These are phyloP conservation scores for Amyelois transitella DNA, from an alignment of 1,140 invertebrate species.

Conservation along the genomic window DNA sequence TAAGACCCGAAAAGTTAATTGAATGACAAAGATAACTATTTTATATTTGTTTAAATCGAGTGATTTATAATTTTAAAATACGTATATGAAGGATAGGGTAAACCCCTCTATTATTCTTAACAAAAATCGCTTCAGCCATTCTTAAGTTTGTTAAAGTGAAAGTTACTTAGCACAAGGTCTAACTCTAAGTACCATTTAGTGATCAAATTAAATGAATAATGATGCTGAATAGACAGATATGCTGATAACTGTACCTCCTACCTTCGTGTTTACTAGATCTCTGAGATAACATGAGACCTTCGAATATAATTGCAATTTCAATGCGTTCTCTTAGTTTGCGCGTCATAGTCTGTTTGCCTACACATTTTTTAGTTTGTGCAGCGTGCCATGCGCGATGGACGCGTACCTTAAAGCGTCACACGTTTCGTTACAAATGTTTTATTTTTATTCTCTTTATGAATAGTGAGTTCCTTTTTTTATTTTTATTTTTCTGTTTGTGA, in stretches of 20 bases:
- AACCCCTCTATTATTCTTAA: no score
- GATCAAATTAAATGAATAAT: no score
- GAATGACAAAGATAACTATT: no score
- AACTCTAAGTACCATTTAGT: no score
- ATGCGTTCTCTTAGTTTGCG: neutral
- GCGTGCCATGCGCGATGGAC: neutral
- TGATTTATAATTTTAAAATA: no score
- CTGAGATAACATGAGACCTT: neutral
- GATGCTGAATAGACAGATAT: no score
- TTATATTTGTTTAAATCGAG: no score
- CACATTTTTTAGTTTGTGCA: neutral
- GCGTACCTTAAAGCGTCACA: neutral
- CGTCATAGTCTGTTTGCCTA: neutral
- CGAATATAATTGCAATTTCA: neutral
- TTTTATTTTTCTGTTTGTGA: neutral
- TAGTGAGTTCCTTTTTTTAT: neutral
- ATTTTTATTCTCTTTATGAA: neutral
- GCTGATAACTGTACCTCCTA: neutral
- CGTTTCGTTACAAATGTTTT: neutral
- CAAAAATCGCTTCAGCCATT: no score
- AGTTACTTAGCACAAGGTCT: no score
- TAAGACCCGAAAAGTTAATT: no score
- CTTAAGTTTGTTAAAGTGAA: no score
- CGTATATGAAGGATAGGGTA: no score
- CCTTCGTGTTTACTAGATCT: neutral